Percentiles rank a stretch among this genome's conserved stretches.
These are phyloP conservation scores for Adoxophyes honmai DNA, from an alignment of 1,140 invertebrate genomes.

Conservation along the genomic window DNA sequence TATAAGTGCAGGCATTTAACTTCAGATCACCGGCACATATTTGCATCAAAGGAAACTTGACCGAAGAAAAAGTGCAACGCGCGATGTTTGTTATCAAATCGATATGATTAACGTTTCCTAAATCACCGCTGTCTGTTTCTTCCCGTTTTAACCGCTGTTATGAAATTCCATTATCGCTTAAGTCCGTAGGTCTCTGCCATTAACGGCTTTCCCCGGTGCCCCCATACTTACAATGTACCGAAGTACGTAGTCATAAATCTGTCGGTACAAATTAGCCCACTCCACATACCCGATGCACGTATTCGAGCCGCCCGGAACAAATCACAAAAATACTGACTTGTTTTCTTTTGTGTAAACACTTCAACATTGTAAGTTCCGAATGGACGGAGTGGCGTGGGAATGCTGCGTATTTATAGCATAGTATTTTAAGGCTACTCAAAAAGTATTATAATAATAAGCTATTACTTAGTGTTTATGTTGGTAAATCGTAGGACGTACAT, in stretches of 20 bases:
- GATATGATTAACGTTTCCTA: no score
- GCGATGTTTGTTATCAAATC: no score
- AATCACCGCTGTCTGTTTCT: no score
- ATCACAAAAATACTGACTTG: constrained; percentile 36
- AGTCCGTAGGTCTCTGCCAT: constrained; percentile 35
- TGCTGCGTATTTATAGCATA: no score
- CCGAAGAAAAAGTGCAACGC: no score
- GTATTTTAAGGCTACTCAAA: no score
- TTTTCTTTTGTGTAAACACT: constrained; percentile 39
- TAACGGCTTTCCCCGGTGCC: constrained; percentile 39
- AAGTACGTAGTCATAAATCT: constrained; percentile 52
- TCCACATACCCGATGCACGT: constrained; percentile 33
- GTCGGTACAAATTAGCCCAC: constrained; percentile 51
- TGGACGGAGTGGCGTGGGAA: constrained; percentile 38
- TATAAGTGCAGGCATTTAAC: no score
- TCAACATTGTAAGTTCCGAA: constrained; percentile 35
- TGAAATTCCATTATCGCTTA: constrained; percentile 36
- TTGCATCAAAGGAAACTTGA: no score
- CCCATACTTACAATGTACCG: constrained; percentile 29
- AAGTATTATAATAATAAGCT: no score
- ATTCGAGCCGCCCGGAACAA: constrained; percentile 42
- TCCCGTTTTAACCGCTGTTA: constrained; percentile 16
- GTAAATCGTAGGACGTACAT: no score
- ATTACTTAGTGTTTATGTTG: no score
- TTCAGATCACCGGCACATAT: no score